Percentiles rank a stretch among this genome's conserved stretches.
Evolutionary conservation across 1,140 invertebrate genomes (phyloP).

Genomic region (Drosophila teissieri): DNA sequence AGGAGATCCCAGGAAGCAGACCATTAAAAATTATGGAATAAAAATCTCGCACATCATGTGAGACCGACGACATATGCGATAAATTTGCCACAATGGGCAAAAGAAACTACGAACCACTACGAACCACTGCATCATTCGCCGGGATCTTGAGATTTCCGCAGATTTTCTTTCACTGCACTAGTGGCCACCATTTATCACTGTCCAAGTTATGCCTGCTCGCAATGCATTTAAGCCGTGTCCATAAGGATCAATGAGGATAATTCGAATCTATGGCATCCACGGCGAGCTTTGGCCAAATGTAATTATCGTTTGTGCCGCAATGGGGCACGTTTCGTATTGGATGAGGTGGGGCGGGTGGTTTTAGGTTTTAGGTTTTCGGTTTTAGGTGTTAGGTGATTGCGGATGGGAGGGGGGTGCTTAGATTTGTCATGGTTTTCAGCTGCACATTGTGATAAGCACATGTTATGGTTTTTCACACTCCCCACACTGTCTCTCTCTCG

Average conservation of each 20-base stretch:
- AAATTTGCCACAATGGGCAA: constrained; percentile 60
- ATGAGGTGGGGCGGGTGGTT: constrained; percentile 44
- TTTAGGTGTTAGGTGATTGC: not conserved
- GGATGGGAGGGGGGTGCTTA: constrained; percentile 42
- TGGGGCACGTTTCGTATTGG: constrained; percentile 73
- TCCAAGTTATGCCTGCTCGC: constrained; percentile 47
- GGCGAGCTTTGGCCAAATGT: constrained; percentile 54
- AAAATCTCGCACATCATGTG: constrained; percentile 74
- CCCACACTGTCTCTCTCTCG: constrained; percentile 2
- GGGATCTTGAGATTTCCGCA: constrained; percentile 38
- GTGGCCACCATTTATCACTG: constrained; percentile 70
- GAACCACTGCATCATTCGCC: constrained; percentile 52
- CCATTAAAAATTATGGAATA: constrained; percentile 78
- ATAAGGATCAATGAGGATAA: constrained; percentile 78
- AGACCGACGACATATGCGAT: constrained; percentile 81
- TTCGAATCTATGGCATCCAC: constrained; percentile 64
- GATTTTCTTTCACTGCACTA: constrained; percentile 56
- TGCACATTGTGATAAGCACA: constrained; percentile 77
- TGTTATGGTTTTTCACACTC: constrained; percentile 77
- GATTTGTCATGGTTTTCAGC: constrained; percentile 80
- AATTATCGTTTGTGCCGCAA: constrained; percentile 79
- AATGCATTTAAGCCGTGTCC: constrained; percentile 72
- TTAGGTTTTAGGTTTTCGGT: constrained; percentile 4
- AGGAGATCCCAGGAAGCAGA: constrained; percentile 62
- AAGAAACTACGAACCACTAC: constrained; percentile 17